Conservation (phyloP, 37 sponge, comb jelly and placozoan species). For the Haliclona indistincta region DNA sequence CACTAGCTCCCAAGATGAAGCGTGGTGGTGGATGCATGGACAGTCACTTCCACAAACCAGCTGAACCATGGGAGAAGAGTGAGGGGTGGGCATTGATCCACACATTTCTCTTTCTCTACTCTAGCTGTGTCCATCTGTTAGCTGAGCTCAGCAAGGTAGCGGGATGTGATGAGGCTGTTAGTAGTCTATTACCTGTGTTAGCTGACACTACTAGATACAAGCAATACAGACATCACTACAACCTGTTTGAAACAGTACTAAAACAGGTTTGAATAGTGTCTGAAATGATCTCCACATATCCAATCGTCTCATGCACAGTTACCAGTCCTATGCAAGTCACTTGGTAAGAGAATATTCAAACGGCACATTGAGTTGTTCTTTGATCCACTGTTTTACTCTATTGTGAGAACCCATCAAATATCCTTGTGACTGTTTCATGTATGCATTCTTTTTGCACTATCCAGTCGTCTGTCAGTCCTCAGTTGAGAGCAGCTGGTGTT, state of each 20-base stretch:
- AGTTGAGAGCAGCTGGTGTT: too few species aligned
- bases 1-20: constrained; percentile 91
- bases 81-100: constrained; percentile 81
- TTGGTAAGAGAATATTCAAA: constrained; percentile 69
- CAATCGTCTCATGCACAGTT: constrained; percentile 9
- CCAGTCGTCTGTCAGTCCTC: too few species aligned
- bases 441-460: too few species aligned
- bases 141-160: constrained; percentile 65
- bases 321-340: constrained; percentile 43
- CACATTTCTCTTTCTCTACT: too few species aligned
- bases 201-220: constrained; percentile 55
- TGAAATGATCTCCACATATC: background rate
- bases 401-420: too few species aligned
- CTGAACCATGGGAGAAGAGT: constrained; percentile 94
- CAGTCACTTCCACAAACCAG: constrained; percentile 70
- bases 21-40: constrained; percentile 82
- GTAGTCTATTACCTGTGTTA: constrained; percentile 55
- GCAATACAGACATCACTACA: constrained; percentile 80
- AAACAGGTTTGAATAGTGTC: constrained; percentile 78
- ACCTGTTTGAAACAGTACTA: constrained; percentile 71
- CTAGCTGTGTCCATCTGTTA: constrained; percentile 75
- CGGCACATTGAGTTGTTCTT: constrained; percentile 45
- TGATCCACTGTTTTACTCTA: constrained; percentile 56
- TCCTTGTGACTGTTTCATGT: too few species aligned
- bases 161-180: constrained; percentile 11